A percentile compares a stretch with the other conserved stretches of the same genome.
Conservation (phyloP, 2,888 invertebrate genomes). For the Kryphioiulus occultus region DNA sequence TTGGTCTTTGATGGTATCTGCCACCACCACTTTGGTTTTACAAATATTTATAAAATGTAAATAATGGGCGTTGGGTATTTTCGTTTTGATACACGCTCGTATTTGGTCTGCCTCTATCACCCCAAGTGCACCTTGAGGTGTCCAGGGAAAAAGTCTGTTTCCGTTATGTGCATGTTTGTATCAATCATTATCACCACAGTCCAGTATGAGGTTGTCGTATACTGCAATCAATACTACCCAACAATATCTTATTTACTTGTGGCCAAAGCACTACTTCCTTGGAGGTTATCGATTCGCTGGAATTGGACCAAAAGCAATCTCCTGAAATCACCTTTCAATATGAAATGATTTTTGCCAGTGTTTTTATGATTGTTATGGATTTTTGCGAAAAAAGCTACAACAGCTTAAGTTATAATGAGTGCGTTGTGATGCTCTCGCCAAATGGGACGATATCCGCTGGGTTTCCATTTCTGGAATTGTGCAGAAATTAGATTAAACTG, state of each 20-base stretch:
- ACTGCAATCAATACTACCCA: neutral
- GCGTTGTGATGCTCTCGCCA: neutral
- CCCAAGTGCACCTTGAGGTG: neutral
- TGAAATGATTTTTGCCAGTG: neutral
- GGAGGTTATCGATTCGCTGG: neutral
- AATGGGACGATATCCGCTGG: neutral
- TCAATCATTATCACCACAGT: neutral
- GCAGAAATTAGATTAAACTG: neutral
- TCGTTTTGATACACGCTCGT: too few relatives aligned
- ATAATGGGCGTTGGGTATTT: neutral
- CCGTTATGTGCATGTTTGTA: neutral
- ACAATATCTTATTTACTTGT: neutral
- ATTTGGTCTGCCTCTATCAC: too few relatives aligned
- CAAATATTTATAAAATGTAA: neutral
- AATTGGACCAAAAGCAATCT: slow-evolving; percentile 16
- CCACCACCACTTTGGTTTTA: slow-evolving; percentile 3
- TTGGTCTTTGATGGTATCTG: neutral
- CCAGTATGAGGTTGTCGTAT: neutral
- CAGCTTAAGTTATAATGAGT: slow-evolving; percentile 14
- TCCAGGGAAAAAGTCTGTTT: neutral
- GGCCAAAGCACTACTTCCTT: neutral
- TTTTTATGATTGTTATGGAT: slow-evolving; percentile 17
- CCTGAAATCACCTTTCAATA: slow-evolving; percentile 16
- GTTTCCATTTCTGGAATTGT: neutral
- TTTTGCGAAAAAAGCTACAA: neutral